A percentile compares a stretch with the other conserved stretches of the same genome.
Evolutionary conservation across 2,888 invertebrate genomes (phyloP).

Genomic region (Nyleta sp.): DNA sequence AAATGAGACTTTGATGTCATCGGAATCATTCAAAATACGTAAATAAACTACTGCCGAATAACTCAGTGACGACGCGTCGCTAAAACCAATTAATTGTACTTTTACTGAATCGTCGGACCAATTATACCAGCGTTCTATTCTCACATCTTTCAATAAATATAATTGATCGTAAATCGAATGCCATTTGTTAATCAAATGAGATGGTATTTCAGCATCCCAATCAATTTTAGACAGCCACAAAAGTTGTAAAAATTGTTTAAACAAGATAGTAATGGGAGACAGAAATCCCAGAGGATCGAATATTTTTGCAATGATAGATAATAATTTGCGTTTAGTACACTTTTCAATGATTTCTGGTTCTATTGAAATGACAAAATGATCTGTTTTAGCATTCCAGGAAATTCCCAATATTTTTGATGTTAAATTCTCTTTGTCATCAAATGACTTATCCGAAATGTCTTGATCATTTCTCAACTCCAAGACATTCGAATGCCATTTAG

Average conservation of each 20-base stretch:
- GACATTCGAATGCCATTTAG: not conserved
- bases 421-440: not conserved
- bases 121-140: not conserved
- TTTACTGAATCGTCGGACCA: not conserved
- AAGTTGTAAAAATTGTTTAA: not conserved
- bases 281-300: not conserved
- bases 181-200: not conserved
- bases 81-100: not conserved
- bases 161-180: not conserved
- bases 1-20: not conserved
- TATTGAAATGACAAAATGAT: not conserved
- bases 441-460: not conserved
- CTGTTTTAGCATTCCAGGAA: not conserved
- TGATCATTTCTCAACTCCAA: not conserved
- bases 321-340: not conserved
- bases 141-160: not conserved
- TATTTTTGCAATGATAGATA: not conserved
- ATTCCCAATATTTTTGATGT: not conserved
- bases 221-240: not conserved
- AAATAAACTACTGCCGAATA: not conserved
- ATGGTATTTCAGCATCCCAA: not conserved
- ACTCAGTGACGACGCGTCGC: not conserved
- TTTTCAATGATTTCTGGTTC: not conserved
- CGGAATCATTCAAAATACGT: not conserved
- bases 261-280: not conserved